Percentiles rank a stretch among this genome's conserved stretches.
These are phyloP conservation scores for Dexiosoma caninum DNA, from an alignment of 2,888 invertebrate species.

Conservation along the genomic window DNA sequence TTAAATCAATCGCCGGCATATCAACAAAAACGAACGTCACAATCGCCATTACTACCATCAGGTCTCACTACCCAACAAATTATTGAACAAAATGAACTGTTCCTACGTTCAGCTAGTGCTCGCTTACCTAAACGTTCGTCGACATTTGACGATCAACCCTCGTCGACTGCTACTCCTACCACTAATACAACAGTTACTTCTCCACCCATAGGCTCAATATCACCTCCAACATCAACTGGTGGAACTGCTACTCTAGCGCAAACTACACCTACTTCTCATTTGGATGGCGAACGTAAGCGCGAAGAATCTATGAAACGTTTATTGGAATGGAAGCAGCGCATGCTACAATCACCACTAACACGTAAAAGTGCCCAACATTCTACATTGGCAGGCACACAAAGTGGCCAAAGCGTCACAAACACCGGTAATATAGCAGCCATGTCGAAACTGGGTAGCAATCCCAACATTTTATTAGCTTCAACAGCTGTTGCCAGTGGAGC, in stretches of 20 bases:
- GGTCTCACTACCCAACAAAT: constrained; percentile 74
- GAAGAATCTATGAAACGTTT: constrained; percentile 95
- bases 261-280: constrained; percentile 63
- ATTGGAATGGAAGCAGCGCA: constrained; percentile 94
- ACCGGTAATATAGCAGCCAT: constrained; percentile 77
- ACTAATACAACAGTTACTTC: constrained; percentile 64
- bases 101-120: constrained; percentile 90
- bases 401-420: constrained; percentile 6
- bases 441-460: constrained; percentile 77
- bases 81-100: constrained; percentile 79
- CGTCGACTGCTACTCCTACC: constrained; percentile 63
- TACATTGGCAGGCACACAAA: constrained; percentile 25
- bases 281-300: constrained; percentile 88
- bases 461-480: constrained; percentile 73
- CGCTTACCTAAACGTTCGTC: constrained; percentile 81
- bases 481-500: constrained; percentile 72
- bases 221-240: constrained; percentile 57
- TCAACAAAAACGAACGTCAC: constrained; percentile 60
- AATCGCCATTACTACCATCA: constrained; percentile 71
- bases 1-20: constrained; percentile 57
- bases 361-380: constrained; percentile 83
- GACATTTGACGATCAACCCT: constrained; percentile 77
- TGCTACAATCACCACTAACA: constrained; percentile 92
- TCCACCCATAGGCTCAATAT: constrained; percentile 52
- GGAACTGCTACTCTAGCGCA: constrained; percentile 44